These are phyloP conservation scores for Acanthosepion esculentum DNA, from an alignment of 2,888 invertebrate genomes.

Conservation along the genomic window DNA sequence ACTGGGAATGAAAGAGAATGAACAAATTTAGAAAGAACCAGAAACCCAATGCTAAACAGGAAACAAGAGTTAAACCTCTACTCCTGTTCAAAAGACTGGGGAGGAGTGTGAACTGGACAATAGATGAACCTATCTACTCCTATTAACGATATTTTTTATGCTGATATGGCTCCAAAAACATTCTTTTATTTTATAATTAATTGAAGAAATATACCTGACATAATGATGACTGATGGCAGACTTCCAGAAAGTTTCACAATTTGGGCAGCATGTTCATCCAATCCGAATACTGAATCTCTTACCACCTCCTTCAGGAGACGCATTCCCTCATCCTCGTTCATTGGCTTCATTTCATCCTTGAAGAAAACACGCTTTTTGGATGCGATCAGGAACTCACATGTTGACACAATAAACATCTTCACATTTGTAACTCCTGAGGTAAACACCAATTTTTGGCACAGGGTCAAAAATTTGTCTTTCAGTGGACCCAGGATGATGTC, in stretches of 20 bases:
- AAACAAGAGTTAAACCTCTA: no score
- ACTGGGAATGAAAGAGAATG: no score
- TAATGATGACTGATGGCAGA: conserved; percentile 56
- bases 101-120: no score
- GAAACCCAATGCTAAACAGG: no score
- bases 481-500: conserved; percentile 53
- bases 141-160: no score
- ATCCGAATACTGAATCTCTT: conserved; percentile 49
- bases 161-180: no score
- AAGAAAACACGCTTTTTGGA: conserved; percentile 49
- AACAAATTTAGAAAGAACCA: no score
- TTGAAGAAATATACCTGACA: conserved; percentile 47
- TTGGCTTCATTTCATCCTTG: conserved; percentile 51
- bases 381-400: conserved; percentile 52
- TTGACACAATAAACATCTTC: conserved; percentile 57
- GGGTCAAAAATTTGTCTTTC: conserved; percentile 50
- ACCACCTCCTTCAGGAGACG: conserved; percentile 53
- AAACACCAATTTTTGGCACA: conserved; percentile 50
- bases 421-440: conserved; percentile 50
- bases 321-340: conserved; percentile 51
- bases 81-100: no score
- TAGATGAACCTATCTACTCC: no score
- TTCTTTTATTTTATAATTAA: background rate
- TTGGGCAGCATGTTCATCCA: conserved; percentile 52
- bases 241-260: conserved; percentile 57